phyloP scores from a whole-genome alignment of 1,140 invertebrate genomes.

The Sycobia sp. region DNA sequence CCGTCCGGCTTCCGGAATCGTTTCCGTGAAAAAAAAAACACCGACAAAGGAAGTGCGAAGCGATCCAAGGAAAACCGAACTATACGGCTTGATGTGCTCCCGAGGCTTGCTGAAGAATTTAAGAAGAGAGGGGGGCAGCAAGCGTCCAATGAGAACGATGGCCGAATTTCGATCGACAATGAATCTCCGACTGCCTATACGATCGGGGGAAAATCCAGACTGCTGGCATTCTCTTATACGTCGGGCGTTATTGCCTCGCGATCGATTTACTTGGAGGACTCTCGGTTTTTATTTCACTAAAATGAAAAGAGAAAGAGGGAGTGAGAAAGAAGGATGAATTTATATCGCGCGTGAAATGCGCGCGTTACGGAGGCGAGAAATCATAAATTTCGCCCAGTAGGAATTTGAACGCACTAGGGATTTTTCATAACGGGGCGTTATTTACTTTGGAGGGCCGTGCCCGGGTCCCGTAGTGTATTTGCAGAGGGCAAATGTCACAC shows the following conservation, averaged over 20 bases:
- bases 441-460: no score
- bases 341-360: conserved; percentile 12
- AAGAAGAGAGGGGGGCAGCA: no score
- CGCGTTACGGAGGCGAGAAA: neutral
- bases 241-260: conserved; percentile 4
- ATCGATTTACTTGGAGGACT: neutral
- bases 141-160: conserved; percentile 7
- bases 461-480: no score
- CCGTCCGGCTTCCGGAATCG: no score
- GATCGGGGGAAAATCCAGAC: conserved; percentile 8
- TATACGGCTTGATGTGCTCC: neutral
- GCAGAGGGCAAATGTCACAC: no score
- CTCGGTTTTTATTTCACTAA: conserved; percentile 4
- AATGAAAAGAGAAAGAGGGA: no score
- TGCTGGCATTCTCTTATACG: neutral
- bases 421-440: no score
- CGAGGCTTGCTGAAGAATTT: neutral
- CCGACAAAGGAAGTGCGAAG: neutral
- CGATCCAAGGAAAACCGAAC: no score
- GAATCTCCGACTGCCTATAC: conserved; percentile 18
- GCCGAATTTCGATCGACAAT: conserved; percentile 14
- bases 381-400: neutral
- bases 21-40: no score
- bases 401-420: no score
- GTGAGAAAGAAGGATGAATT: no score